A percentile compares a stretch with the other conserved stretches of the same genome.
phyloP scores from a whole-genome alignment of 2,888 invertebrate species.

The Electrophaes corylata region DNA sequence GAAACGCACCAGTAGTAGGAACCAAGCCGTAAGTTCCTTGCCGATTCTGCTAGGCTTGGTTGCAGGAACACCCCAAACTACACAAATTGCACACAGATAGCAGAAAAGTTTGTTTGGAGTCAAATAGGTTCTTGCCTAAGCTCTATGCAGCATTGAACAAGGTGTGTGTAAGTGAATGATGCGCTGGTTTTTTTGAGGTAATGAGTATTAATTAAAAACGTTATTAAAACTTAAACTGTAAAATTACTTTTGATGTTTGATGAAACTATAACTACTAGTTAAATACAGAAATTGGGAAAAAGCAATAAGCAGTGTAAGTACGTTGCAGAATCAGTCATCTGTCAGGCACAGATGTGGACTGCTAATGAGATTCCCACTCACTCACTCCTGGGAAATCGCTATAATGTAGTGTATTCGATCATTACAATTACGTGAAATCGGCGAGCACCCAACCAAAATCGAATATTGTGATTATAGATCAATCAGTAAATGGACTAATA shows the following conservation, averaged over 20 bases:
- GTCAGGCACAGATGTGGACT: slow-evolving; percentile 66
- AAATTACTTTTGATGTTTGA: neutral
- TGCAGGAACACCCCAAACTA: too few relatives aligned
- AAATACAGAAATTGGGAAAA: slow-evolving; percentile 40
- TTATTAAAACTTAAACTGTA: too few relatives aligned
- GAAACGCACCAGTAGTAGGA: too few relatives aligned
- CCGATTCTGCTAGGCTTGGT: too few relatives aligned
- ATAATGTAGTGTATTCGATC: slow-evolving; percentile 63
- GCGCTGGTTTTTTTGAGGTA: too few relatives aligned
- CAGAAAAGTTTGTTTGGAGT: too few relatives aligned
- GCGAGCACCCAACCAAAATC: neutral
- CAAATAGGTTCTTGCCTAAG: too few relatives aligned
- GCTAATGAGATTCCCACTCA: slow-evolving; percentile 75
- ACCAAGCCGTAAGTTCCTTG: too few relatives aligned
- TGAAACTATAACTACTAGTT: neutral
- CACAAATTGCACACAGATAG: too few relatives aligned
- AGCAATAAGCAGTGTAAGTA: slow-evolving; percentile 43
- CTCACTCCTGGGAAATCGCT: slow-evolving; percentile 77
- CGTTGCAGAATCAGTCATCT: slow-evolving; percentile 60
- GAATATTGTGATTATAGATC: slow-evolving; percentile 1
- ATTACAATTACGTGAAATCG: slow-evolving; percentile 18
- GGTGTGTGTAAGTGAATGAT: too few relatives aligned
- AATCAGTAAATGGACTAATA: neutral
- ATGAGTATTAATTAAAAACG: too few relatives aligned
- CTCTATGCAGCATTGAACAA: too few relatives aligned